Evolutionary conservation across 2,113 vertebrate species (phyloP).

Genomic region (Gnathonemus longibarbis): DNA sequence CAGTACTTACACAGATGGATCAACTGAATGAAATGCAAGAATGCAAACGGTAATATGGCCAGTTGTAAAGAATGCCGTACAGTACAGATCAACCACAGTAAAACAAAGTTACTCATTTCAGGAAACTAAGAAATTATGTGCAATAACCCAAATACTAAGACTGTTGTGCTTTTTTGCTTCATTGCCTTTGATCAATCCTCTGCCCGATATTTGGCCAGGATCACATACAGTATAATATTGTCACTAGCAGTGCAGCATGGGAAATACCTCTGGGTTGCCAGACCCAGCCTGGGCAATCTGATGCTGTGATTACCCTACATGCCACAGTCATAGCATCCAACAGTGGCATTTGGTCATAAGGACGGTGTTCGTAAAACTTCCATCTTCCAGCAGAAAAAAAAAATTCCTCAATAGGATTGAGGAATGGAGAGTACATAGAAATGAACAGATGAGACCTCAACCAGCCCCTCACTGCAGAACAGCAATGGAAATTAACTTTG

Average conservation of each 20-base stretch:
- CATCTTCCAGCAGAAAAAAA: neutral
- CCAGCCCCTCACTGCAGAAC: neutral
- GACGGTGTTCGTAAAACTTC: neutral
- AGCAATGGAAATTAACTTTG: neutral
- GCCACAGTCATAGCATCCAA: neutral
- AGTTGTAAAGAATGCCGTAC: neutral
- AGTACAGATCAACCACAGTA: neutral
- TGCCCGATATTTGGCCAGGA: neutral
- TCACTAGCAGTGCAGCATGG: neutral
- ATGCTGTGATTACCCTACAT: neutral
- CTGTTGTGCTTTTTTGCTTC: neutral
- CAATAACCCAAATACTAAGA: neutral
- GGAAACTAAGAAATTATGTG: neutral
- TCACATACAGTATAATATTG: neutral
- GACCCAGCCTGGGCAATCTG: neutral
- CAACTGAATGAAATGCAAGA: neutral
- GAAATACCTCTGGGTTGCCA: neutral
- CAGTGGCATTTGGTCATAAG: neutral
- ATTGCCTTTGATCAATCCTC: neutral
- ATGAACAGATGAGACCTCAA: neutral
- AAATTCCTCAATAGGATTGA: neutral
- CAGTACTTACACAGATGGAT: neutral
- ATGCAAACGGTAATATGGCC: neutral
- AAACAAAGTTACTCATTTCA: neutral
- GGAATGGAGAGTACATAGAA: neutral